These are phyloP conservation scores for Zaprionus davidi DNA, from an alignment of 1,140 invertebrate genomes.

Conservation along the genomic window DNA sequence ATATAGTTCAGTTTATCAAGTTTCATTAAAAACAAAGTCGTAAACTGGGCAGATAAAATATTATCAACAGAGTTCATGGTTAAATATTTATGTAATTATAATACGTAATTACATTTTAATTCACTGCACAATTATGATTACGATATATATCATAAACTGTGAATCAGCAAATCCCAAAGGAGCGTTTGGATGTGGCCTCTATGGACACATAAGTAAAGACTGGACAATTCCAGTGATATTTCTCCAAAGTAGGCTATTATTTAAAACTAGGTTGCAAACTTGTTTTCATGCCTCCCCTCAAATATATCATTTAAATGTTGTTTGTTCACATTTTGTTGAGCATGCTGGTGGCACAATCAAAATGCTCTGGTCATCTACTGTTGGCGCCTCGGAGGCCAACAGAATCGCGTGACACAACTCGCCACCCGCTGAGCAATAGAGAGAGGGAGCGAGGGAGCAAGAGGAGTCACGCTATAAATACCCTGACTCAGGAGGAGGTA, in stretches of 20 bases:
- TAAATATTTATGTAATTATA: neutral
- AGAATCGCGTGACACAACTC: slow-evolving; percentile 36
- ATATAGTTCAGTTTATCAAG: too few relatives aligned
- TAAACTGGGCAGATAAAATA: neutral
- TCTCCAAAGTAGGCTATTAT: too few relatives aligned
- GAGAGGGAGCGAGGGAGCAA: neutral
- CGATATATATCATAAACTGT: neutral
- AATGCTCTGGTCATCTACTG: slow-evolving; percentile 13
- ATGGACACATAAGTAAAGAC: neutral
- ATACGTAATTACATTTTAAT: neutral
- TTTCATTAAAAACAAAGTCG: neutral
- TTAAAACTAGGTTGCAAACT: neutral
- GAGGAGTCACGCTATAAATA: slow-evolving; percentile 48
- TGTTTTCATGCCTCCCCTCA: neutral
- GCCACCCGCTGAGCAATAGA: slow-evolving; percentile 27
- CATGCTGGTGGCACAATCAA: slow-evolving; percentile 13
- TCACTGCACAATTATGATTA: neutral
- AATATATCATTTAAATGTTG: slow-evolving; percentile 5
- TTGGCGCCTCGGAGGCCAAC: slow-evolving; percentile 32
- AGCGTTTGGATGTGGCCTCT: neutral
- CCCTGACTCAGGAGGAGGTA: neutral
- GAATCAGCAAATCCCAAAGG: slow-evolving; percentile 8
- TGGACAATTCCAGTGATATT: neutral
- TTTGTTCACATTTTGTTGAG: slow-evolving; percentile 14
- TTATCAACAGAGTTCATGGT: neutral